phyloP scores from a whole-genome alignment of 2,113 vertebrate genomes.

The Anolis carolinensis region DNA sequence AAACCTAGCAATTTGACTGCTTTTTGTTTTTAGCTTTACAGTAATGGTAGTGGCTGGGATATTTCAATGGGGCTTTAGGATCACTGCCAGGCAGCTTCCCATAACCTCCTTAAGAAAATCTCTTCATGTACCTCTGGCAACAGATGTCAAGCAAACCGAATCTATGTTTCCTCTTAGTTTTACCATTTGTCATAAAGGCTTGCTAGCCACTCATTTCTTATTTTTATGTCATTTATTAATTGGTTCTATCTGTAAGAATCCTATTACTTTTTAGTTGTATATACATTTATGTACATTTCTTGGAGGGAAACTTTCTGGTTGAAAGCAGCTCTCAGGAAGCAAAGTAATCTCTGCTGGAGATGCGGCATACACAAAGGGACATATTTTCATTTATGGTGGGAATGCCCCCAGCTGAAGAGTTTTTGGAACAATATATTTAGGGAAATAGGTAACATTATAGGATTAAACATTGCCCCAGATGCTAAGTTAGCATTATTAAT shows the following conservation, averaged over 20 bases:
- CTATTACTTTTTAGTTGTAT: background rate
- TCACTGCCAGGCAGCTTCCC: background rate
- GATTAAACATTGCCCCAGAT: no score
- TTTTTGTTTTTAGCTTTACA: background rate
- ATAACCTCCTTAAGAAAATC: background rate
- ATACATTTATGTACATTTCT: background rate
- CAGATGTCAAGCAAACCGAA: background rate
- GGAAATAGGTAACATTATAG: no score
- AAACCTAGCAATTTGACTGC: background rate
- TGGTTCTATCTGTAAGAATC: background rate
- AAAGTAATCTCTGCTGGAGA: no score
- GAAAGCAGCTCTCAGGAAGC: background rate
- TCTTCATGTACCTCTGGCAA: background rate
- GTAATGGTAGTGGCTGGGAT: no score
- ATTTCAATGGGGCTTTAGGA: background rate
- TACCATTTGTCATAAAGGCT: background rate
- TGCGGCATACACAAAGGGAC: no score
- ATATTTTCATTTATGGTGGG: no score
- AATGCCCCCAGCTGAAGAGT: no score
- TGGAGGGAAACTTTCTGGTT: background rate
- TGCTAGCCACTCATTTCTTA: background rate
- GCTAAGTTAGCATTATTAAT: no score
- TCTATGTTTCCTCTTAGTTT: background rate
- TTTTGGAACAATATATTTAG: no score
- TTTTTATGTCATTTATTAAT: background rate